Evolutionary conservation across 2,888 invertebrate genomes (phyloP).

Genomic region (Dynastes maya): DNA sequence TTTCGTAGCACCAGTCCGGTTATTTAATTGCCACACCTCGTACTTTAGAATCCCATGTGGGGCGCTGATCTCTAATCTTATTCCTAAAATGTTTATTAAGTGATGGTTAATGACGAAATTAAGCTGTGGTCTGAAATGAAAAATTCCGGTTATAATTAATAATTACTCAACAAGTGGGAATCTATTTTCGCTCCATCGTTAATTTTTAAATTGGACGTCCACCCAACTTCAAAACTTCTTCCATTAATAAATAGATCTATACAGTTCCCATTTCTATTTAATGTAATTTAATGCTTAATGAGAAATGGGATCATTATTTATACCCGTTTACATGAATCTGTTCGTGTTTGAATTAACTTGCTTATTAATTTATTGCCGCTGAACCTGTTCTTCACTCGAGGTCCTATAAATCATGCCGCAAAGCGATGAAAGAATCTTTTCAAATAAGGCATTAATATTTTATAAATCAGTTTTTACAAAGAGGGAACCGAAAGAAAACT

Average conservation of each 20-base stretch:
- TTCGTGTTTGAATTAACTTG: background rate
- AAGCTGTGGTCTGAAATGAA: background rate
- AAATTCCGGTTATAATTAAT: constrained; percentile 1
- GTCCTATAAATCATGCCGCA: background rate
- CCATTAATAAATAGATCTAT: constrained; percentile 35
- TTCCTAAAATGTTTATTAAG: no score
- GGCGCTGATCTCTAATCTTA: no score
- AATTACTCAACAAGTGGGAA: background rate
- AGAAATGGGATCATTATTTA: constrained; percentile 27
- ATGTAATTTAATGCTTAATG: constrained; percentile 26
- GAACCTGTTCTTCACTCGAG: background rate
- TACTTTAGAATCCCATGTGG: no score
- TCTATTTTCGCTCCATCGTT: background rate
- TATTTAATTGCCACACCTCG: no score
- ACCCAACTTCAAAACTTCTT: background rate
- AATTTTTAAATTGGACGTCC: constrained; percentile 7
- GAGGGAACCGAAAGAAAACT: background rate
- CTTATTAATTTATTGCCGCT: constrained; percentile 32
- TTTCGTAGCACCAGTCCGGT: no score
- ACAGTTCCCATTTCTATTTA: constrained; percentile 9
- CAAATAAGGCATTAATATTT: constrained; percentile 19
- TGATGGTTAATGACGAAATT: no score
- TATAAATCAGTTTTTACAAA: constrained; percentile 10
- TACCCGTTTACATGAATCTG: background rate
- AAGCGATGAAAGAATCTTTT: constrained; percentile 16